Percentiles rank a stretch among this genome's conserved stretches.
These are phyloP conservation scores for Papilio gigon DNA, from an alignment of 2,888 invertebrate genomes.

Conservation along the genomic window DNA sequence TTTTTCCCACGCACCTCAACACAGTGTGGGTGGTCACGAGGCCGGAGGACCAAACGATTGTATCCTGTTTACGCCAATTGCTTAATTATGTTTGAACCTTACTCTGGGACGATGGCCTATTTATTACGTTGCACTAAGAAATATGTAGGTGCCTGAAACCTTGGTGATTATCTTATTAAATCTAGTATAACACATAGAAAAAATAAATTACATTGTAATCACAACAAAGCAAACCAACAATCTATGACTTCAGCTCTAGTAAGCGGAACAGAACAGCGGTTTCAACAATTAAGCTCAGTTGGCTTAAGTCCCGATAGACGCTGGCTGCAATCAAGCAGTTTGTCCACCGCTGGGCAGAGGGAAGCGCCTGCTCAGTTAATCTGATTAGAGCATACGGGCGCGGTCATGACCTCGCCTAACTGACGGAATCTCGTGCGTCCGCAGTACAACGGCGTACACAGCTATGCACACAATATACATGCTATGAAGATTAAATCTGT, in stretches of 20 bases:
- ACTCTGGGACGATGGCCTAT: conserved; percentile 50
- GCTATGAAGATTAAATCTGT: background rate
- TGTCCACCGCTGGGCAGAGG: conserved; percentile 45
- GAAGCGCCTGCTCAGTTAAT: conserved; percentile 51
- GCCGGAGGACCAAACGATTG: conserved; percentile 48
- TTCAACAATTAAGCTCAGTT: conserved; percentile 24
- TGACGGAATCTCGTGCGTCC: conserved; percentile 27
- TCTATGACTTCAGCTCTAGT: conserved; percentile 6
- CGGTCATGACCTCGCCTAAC: conserved; percentile 54
- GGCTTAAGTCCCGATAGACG: conserved; percentile 35
- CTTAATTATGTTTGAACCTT: conserved; percentile 52
- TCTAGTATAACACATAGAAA: background rate
- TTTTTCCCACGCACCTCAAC: conserved; percentile 33
- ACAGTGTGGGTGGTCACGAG: conserved; percentile 43
- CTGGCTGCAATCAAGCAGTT: conserved; percentile 44
- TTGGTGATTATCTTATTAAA: too few species aligned
- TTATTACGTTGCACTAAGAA: conserved; percentile 38
- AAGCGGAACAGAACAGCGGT: conserved; percentile 5
- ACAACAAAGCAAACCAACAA: background rate
- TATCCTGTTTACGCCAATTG: conserved; percentile 60
- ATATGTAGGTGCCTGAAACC: background rate
- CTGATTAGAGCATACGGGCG: conserved; percentile 58
- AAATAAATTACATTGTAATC: background rate
- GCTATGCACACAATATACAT: background rate
- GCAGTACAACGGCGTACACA: conserved; percentile 17